Evolutionary conservation across 1,140 invertebrate genomes (phyloP), one percentile per base, ranked within the genome.

Genomic region (Cydia fagiglandana): DNA sequence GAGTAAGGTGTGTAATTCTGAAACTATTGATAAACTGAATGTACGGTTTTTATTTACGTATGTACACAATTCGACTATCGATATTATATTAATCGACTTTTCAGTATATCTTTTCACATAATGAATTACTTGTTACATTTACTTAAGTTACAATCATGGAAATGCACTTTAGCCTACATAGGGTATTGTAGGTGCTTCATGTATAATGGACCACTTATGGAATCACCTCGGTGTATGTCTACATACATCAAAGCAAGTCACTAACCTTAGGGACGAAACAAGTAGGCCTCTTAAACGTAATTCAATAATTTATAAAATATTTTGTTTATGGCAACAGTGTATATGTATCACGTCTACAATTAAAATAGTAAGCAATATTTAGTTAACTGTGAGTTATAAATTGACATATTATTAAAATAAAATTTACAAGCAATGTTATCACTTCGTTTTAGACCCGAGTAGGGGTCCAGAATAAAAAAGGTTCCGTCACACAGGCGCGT

Each of bases 401-500:
- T 61, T 10, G 17, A n/a, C 20, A 61, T 24, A 61, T 5, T 61
- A 70, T 34, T 70, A 34, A 41, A 38, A 70, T 17, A 70, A 41
- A 34, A 70, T 45, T 17, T 70, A 38, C 15, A 70, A 70, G 34
- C 34, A 70, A 34, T 68, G 38, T 70, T 70, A 70, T 70, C 66
- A 38, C 66, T 38, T 34, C 2, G 34, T 38, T 30, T 70, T 70
- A 6, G 34, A 41, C 28, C 34, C 17, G 17, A n/a, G 20, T 17
- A 41, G n/a, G 66, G 15, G 45, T 47, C 34, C n/a, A 17, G 5
- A 70, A n/a, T 70, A 70, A n/a, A n/a, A n/a, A n/a, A n/a, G n/a
- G n/a, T n/a, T n/a, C n/a, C n/a, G n/a, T n/a, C n/a, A n/a, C n/a
- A n/a, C n/a, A n/a, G n/a, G n/a, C n/a, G n/a, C n/a, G n/a, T n/a